Base-by-base conservation (phyloP, 1,140 invertebrate species). In the Riptortus pedestris region DNA sequence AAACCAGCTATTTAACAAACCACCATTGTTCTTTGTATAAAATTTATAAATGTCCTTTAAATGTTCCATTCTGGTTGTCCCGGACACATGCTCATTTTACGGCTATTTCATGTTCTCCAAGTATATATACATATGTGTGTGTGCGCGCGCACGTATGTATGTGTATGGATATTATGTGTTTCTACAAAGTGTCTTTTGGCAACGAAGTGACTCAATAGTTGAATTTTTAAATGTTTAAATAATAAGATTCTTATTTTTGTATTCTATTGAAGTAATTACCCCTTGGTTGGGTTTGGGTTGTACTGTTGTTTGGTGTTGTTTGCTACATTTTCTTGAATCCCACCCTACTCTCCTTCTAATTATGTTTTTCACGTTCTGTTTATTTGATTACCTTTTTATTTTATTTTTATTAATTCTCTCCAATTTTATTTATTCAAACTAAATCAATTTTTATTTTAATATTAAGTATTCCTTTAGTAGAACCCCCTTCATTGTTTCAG, bases 181-280 rank as follows among this genome's bases (percentile, higher is more conserved):
- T 38, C 31, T 51, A 62, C 65, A 65, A 66, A 68, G 65, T 68
- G 67, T 68, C 67, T 68, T 66, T 62, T 64, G 45, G 63, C 67
- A 68, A 67, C 67, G 67, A 68, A 68, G 59, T 31, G 60, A 67
- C 43, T 59, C 29, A 57, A 47, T 65, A 65, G 62, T 67, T 62
- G 38, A 62, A 67, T 47, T 48, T 60, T 63, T 63, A 64, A 65
- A 65, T 60, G 57, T 60, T 65, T 66, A 62, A 61, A 51, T 51
- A 27, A 20, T n/a, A 26, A 61, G 33, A 61, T 28, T 43, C n/a
- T 61, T 61, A 61, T 61, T 61, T 61, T 61, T 61, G 57, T 66
- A 66, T 57, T 62, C 29, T 62, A 57, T 51, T 58, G 62, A 31
- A 64, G 29, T 33, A 64, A 55, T 59, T 24, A 22, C 14, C 51